Percentiles rank a stretch among this genome's conserved stretches.
Evolutionary conservation across 2,797 vertebrate species (phyloP).

Genomic region (Pipistrellus pipistrellus): DNA sequence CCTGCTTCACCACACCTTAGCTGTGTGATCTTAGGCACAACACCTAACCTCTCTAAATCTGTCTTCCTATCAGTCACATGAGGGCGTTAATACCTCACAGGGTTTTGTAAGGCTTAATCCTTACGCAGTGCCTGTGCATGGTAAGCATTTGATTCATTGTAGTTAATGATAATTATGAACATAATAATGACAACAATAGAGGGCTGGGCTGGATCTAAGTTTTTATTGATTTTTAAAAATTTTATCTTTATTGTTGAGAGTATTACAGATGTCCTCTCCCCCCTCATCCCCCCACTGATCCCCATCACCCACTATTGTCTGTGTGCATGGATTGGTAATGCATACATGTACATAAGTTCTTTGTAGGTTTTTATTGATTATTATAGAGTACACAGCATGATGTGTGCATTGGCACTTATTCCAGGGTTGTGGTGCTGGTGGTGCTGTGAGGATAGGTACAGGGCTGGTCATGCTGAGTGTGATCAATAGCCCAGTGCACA

Average conservation of each 20-base stretch:
- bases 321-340: too few relatives aligned
- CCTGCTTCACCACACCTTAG: neutral
- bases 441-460: neutral
- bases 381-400: neutral
- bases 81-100: neutral
- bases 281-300: too few relatives aligned
- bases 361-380: neutral
- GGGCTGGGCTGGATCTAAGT: neutral
- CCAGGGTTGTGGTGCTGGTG: neutral
- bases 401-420: too few relatives aligned
- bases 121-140: neutral
- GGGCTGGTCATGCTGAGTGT: neutral
- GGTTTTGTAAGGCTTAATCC: neutral
- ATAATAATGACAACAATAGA: neutral
- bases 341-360: too few relatives aligned
- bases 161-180: neutral
- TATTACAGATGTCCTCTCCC: too few relatives aligned
- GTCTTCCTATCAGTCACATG: neutral
- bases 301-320: too few relatives aligned
- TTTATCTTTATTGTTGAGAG: too few relatives aligned
- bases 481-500: neutral
- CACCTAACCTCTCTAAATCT: neutral
- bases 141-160: neutral
- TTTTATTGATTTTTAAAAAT: neutral
- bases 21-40: neutral